Evolutionary conservation across 2,888 invertebrate genomes (phyloP), one percentile per base, ranked within the genome.

Genomic region (Clanis bilineata): DNA sequence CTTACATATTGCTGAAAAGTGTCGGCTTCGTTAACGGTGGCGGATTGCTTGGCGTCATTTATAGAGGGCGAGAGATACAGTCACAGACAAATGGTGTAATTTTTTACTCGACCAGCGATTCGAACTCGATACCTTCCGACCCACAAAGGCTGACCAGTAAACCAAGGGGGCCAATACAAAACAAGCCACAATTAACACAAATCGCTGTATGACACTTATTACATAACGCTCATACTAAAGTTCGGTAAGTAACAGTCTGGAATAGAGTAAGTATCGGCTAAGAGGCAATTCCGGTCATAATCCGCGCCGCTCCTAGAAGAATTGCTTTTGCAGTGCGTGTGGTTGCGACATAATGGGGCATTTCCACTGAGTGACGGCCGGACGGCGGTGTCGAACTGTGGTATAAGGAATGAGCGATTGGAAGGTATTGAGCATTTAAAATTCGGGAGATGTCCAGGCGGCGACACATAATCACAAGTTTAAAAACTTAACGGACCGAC

Each of bases 311-410:
- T 89, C 84, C 82, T 79, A 73, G 77, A 84, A 84, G 87, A 88
- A 87, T 87, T 80, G 86, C 77, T 76, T 73, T 79, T 81, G 82
- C 85, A 81, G 73, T 80, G 84, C 84, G 86, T 82, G 83, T 90
- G 89, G 80, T 76, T 71, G 74, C 80, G 90, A 90, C 90, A 75
- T 91, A 88, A 91, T 90, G 84, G 90, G 77, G 74, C 83, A 82
- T 88, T 90, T 88, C 82, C 83, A 81, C 83, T 90, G 89, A 90
- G 73, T 84, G 88, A 90, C 87, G 88, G 77, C 83, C 85, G 83
- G 82, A 83, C 82, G 80, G 66, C 66, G 64, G 68, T 66, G 68
- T 54, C 56, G 61, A 60, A 36, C 15, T 45, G 10, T 3, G 67
- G 66, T 10, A 32, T 64, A 73, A 77, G 73, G 43, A 18, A 63